Base-by-base conservation (phyloP, 2,113 vertebrate species). In the Xyrauchen texanus region DNA sequence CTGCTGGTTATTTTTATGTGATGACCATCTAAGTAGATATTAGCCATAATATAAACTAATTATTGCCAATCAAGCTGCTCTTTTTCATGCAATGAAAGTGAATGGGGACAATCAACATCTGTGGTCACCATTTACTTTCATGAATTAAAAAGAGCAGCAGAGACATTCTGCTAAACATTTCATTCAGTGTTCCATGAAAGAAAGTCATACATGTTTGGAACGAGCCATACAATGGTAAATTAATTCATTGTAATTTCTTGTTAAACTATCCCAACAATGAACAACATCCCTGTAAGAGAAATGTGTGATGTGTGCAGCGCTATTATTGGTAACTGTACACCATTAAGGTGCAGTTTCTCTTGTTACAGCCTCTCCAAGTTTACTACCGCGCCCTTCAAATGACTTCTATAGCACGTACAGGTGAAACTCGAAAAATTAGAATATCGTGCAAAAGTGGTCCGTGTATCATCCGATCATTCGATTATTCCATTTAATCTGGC, bases 311-410 rank as follows among this genome's bases (percentile, higher is more conserved):
- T 65, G 21, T 34, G 3, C 21, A 34, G 21, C 1, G 45, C 70
- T 73, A 51, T 74, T 49, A 74, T 66, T 75, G 78, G 70, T 73
- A 61, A 58, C 55, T 51, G 64, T 52, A 55, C 49, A 63, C 44
- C 45, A 74, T 80, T 66, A 80, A 80, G 69, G 49, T 65, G 58
- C 47, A 46, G 78, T 69, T 65, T 42, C 69, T 67, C 53, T 80
- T 8, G 61, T 60, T 81, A 70, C 67, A 64, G 67, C 53, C 49
- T 71, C 34, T 53, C 47, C 71, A 15, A 52, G 7, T 13, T 81
- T 78, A 84, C 76, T 75, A 78, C 70, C n/a, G 61, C 76, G 58
- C 10, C 75, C 77, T 77, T 72, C 75, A 49, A 11, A 44, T 53
- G 76, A 77, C 76, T 69, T 78, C 76, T 34, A 34, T 3, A 34